A percentile compares a stretch with the other conserved stretches of the same genome.
Evolutionary conservation across 2,888 invertebrate genomes (phyloP).

Genomic region (Spialia ferax): DNA sequence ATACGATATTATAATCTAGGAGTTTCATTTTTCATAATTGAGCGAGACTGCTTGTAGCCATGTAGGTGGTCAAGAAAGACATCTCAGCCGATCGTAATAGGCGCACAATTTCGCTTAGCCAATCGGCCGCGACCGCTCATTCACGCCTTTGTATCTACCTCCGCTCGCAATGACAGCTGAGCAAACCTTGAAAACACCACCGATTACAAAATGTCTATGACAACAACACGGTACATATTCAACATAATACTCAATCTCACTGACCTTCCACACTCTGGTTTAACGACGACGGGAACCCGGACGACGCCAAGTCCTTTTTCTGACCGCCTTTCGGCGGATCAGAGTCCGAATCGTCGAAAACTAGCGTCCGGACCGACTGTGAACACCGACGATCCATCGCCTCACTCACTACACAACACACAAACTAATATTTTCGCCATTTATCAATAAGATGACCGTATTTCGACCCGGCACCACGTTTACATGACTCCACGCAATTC

Average conservation of each 20-base stretch:
- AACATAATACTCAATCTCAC: constrained; percentile 51
- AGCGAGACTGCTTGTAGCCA: constrained; percentile 24
- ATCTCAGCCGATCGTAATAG: constrained; percentile 28
- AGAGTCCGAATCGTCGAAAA: constrained; percentile 85
- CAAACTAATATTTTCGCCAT: constrained; percentile 77
- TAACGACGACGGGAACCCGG: constrained; percentile 70
- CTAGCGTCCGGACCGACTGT: constrained; percentile 91
- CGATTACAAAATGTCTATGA: constrained; percentile 53
- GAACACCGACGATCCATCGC: constrained; percentile 87
- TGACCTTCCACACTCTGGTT: constrained; percentile 81
- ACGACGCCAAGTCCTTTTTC: constrained; percentile 72
- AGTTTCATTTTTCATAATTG: constrained; percentile 9
- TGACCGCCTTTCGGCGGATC: constrained; percentile 78
- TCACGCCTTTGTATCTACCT: constrained; percentile 58
- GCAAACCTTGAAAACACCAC: constrained; percentile 75
- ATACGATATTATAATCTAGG: not conserved
- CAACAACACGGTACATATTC: constrained; percentile 52
- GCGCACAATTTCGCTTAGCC: constrained; percentile 40
- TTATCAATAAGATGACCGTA: constrained; percentile 60
- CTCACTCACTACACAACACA: constrained; percentile 73
- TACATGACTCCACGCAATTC: constrained; percentile 55
- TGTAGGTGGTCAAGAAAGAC: constrained; percentile 24
- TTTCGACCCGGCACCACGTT: constrained; percentile 51
- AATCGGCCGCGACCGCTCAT: constrained; percentile 53
- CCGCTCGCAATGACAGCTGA: constrained; percentile 58